Base-by-base conservation (phyloP, 2,113 vertebrate species). In the Opisthocomus hoazin region DNA sequence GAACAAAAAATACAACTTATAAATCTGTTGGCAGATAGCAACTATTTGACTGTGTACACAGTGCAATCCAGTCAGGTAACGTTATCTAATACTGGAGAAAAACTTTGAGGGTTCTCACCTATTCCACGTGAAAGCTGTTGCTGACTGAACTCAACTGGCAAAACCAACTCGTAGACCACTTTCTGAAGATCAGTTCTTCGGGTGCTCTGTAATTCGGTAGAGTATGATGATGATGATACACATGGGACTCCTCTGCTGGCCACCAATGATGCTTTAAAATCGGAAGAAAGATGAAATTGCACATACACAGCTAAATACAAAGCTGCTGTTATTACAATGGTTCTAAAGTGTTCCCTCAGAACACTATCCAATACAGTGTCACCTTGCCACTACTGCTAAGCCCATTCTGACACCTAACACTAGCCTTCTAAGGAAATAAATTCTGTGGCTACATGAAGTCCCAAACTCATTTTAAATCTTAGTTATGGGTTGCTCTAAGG, bases 181-280 rank as follows among this genome's bases (percentile, higher is more conserved):
- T 89, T 95, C 89, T 90, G 96, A 89, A 97, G 97, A 88, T 98
- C 96, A 45, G 23, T 84, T 71, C 97, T 97, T 73, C 95, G 91
- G 24, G 97, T 97, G 57, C 94, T 98, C 68, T 95, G 58, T 97
- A 97, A 37, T 97, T 97, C 19, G 41, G 32, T 73, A 95, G 89
- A 63, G 56, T 93, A n/a, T n/a, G 76, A 82, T 6, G 20, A n/a
- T n/a, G 76, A 82, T 6, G 20, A 58, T 30, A 46, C 37, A 46
- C 10, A 1, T 23, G 6, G 41, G 64, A 43, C 70, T 73, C 57
- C 36, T 15, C 37, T 84, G 54, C 79, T 27, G 93, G 74, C 97
- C 97, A 98, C 97, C 98, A 98, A 24, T 61, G 69, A 83, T 53
- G 83, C 98, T 98, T 91, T 90, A 71, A 45, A 91, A 56, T 34